Base-by-base conservation (phyloP, 2,797 vertebrate genomes). In the Taenioides sp. region DNA sequence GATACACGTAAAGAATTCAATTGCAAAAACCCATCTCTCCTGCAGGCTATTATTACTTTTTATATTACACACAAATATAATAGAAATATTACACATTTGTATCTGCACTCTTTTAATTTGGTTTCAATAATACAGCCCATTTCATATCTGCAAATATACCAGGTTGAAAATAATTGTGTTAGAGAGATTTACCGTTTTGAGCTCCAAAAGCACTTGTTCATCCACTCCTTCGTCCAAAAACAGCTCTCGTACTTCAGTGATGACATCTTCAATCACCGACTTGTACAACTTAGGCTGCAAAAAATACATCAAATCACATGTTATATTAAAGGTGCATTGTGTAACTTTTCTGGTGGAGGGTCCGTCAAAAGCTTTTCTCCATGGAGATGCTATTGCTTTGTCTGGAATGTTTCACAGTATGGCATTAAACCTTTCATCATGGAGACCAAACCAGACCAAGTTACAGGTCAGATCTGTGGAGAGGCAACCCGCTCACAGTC, bases 141-240 rank as follows among this genome's bases (percentile, higher is more conserved):
- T 52, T 52, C 50, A 7, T 18, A 20, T 18, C 18, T 52, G 20
- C 50, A 52, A 52, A 52, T 18, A 17, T 52, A 18, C 18, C 1
- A 0, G 7, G 18, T 47, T 47, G 43, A 3, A 50, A 22, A 10
- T 17, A 37, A 63, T 14, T 20, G 27, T 34, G 27, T 27, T 16
- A 20, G 59, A 31, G 50, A 25, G 4, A 0, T 20, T 86, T 84
- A 99, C 98, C 85, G 97, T 98, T 94, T 96, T 99, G 73, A 99
- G 94, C 92, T 99, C 98, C 92, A 98, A 92, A 31, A 99, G 95
- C 75, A 99, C 96, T 91, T 99, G 98, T 70, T 99, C 98, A 74
- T 99, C 98, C 73, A 99, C 98, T 63, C 98, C 97, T 87, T 99
- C 98, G 28, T 99, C 97, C 92, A 99, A 93, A 90, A 99, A 99